Base-by-base conservation (phyloP, 2,888 invertebrate genomes). In the Mythimna vitellina region DNA sequence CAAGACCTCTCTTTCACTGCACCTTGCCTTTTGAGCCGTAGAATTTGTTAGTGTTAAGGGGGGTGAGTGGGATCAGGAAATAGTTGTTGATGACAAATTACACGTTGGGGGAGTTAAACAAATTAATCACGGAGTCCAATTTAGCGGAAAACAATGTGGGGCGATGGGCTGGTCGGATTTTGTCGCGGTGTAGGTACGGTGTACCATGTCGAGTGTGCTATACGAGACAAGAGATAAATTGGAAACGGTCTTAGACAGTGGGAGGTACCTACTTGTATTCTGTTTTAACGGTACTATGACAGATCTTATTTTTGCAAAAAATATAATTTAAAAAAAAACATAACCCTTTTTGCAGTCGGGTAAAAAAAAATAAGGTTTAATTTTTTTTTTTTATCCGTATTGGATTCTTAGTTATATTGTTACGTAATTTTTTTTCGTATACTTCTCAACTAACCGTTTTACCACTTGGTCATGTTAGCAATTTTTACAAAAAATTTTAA, bases 81-180 rank as follows among this genome's bases (percentile, higher is more conserved):
- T 75, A 87, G 78, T 92, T 89, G 93, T 85, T 88, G 89, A 89
- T 88, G 90, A 93, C 92, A 92, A 94, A 93, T 92, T 92, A 93
- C 93, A 91, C 88, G 88, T 89, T 89, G 90, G 93, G 95, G 95
- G 94, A 92, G 92, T 93, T 93, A 92, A 93, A 93, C 93, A 93
- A 94, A 95, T 95, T 95, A 95, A 95, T 95, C 95, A 94, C 88
- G 80, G 90, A 85, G 90, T 94, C 94, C 95, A 95, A 95, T 95
- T 95, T 94, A 92, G 91, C 89, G 93, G 94, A 94, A 93, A 94
- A 95, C 95, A 95, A 94, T 94, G 94, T 89, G 90, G 92, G 89
- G 90, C 87, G 87, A 83, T 82, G 91, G 90, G 88, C 88, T 91
- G 89, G 89, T 89, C 80, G 91, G 91, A 90, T 90, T 92, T 88